Conservation (phyloP, 2,113 vertebrate species). For the Elachura formosa region DNA sequence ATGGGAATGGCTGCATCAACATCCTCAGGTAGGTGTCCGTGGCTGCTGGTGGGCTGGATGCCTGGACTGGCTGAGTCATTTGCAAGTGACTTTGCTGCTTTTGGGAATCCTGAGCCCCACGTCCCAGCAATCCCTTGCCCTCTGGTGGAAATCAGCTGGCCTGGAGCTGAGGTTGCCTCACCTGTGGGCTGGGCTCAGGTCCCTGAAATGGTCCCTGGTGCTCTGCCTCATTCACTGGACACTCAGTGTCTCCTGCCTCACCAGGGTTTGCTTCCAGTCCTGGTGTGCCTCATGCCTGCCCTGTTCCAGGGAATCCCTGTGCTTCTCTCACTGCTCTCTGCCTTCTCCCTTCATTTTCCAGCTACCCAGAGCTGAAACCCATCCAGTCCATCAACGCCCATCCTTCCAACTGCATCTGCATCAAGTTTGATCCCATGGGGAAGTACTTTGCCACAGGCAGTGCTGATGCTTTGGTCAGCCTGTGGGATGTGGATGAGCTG, state of each 20-base stretch:
- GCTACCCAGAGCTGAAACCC: constrained; percentile 95
- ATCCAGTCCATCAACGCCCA: constrained; percentile 98
- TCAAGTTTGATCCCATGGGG: constrained; percentile 96
- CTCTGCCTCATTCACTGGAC: not conserved
- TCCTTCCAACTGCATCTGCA: constrained; percentile 98
- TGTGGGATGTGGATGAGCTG: constrained; percentile 95
- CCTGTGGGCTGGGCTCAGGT: not conserved
- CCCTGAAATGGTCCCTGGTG: fast-evolving
- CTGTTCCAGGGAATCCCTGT: not conserved
- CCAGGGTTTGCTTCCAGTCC: not conserved
- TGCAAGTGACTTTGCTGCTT: not conserved
- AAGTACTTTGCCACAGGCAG: constrained; percentile 97
- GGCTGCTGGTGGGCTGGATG: not conserved
- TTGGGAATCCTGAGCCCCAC: not conserved
- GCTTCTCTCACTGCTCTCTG: not conserved
- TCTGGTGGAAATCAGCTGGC: not conserved
- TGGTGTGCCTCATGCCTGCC: not conserved
- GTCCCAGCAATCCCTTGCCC: not conserved
- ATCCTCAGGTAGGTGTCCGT: constrained; percentile 81
- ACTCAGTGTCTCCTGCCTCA: not conserved
- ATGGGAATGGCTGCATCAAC: constrained; percentile 97
- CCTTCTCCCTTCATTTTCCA: constrained; percentile 42
- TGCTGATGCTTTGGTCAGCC: constrained; percentile 92
- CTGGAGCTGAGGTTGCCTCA: not conserved
- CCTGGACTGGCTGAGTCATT: not conserved